Conservation (phyloP, 1,140 invertebrate genomes). For the Hetaerina americana region DNA sequence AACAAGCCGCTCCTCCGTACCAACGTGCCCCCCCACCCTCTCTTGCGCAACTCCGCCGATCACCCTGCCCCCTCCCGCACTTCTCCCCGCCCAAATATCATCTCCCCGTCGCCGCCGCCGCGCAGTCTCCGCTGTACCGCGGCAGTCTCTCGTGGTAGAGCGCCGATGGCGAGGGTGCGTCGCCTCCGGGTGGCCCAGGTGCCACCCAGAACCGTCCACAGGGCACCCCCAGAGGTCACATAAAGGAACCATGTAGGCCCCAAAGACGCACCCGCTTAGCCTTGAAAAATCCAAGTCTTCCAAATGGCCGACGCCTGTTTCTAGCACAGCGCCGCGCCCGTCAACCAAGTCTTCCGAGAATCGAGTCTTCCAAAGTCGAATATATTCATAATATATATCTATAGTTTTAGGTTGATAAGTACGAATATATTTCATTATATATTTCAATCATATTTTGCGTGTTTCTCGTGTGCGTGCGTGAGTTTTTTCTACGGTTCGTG, state of each 20-base stretch:
- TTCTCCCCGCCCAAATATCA: no score
- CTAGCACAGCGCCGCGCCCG: background rate
- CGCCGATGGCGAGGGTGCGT: background rate
- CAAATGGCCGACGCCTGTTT: background rate
- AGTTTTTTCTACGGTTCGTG: no score
- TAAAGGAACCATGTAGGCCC: background rate
- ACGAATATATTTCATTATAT: no score
- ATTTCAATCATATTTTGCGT: no score
- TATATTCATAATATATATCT: no score
- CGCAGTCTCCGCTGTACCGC: background rate
- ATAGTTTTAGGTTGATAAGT: no score
- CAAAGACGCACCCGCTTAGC: no score
- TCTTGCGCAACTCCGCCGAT: no score
- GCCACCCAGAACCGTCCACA: background rate
- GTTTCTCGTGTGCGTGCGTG: no score
- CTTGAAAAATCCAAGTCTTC: background rate
- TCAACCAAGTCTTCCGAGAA: constrained; percentile 2
- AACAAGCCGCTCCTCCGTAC: no score
- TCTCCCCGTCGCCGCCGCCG: background rate
- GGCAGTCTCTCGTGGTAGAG: background rate
- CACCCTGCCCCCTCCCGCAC: no score
- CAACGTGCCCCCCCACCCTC: no score
- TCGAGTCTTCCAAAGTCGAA: constrained; percentile 8
- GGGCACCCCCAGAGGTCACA: background rate
- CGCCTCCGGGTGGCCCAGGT: background rate